A percentile compares a stretch with the other conserved stretches of the same genome.
These are phyloP conservation scores for Saturnia japonica DNA, from an alignment of 2,888 invertebrate genomes.

Conservation along the genomic window DNA sequence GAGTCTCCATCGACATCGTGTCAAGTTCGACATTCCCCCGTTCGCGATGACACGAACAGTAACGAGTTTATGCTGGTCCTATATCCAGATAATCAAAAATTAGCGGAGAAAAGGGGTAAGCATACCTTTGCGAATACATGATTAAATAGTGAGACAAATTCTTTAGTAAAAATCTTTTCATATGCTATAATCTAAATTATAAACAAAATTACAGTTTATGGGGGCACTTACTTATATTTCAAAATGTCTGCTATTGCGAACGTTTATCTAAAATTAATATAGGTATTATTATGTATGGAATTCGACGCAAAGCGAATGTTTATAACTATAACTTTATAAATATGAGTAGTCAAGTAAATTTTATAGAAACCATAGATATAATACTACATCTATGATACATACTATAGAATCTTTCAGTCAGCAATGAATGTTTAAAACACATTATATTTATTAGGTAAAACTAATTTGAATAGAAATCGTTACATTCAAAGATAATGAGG, in stretches of 20 bases:
- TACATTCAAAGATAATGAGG: constrained; percentile 16
- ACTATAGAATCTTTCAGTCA: not conserved
- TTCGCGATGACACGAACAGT: constrained; percentile 81
- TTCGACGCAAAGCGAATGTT: not conserved
- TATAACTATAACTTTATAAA: not conserved
- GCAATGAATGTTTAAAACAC: too few species aligned
- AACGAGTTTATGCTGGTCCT: constrained; percentile 92
- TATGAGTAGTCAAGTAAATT: not conserved
- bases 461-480: not conserved
- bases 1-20: constrained; percentile 30
- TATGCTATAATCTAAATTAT: not conserved
- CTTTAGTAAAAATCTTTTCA: not conserved
- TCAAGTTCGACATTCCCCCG: constrained; percentile 29
- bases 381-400: too few species aligned
- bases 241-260: not conserved
- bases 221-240: not conserved
- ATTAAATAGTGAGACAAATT: not conserved
- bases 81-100: constrained; percentile 81
- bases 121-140: constrained; percentile 14
- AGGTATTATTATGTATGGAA: not conserved
- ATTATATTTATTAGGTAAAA: not conserved
- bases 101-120: constrained; percentile 76
- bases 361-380: not conserved
- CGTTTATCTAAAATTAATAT: not conserved
- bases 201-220: not conserved